Evolutionary conservation across 2,888 invertebrate genomes (phyloP), one percentile per base, ranked within the genome.

Genomic region (Leucozona laternaria): DNA sequence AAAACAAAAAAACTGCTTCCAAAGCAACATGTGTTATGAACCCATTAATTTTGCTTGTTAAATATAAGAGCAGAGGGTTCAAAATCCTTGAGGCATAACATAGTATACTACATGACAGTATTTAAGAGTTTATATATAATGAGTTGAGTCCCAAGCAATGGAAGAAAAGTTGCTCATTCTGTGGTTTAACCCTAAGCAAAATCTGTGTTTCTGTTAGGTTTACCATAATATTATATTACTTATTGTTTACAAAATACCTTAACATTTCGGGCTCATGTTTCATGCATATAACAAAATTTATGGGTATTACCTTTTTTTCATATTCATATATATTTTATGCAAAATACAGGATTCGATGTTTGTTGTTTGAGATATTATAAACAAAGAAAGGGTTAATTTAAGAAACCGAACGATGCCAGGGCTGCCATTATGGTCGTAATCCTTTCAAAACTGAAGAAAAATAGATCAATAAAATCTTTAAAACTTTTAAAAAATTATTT

Each of bases 71-170:
- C 13, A 53, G 10, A n/a, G 28, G 62, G n/a, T 62, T 43, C 1
- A 25, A 43, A 43, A 62, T 43, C 62, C 62, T 62, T 62, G n/a
- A 62, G 62, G 62, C 43, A 28, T 17, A 62, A 62, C 62, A 40
- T 62, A n/a, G 17, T 28, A 43, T 22, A 13, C 2, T 15, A 62
- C 25, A 43, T 43, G 43, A 62, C 43, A 62, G n/a, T n/a, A 62
- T 43, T 62, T 28, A 3, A 43, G 43, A 62, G 43, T 43, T 62
- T 43, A 62, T 62, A 43, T 62, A 62, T 62, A 62, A 62, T 62
- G 62, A 62, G 62, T n/a, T 62, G 62, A 43, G 15, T 25, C 28
- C 37, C 7, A 15, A 58, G 13, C 13, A 58, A 31, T 28, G 28
- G 55, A 31, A 55, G 28, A 55, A 55, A 31, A 17, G 4, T 17